Evolutionary conservation across 2,888 invertebrate genomes (phyloP).

Genomic region (Tetramorium bicarinatum): DNA sequence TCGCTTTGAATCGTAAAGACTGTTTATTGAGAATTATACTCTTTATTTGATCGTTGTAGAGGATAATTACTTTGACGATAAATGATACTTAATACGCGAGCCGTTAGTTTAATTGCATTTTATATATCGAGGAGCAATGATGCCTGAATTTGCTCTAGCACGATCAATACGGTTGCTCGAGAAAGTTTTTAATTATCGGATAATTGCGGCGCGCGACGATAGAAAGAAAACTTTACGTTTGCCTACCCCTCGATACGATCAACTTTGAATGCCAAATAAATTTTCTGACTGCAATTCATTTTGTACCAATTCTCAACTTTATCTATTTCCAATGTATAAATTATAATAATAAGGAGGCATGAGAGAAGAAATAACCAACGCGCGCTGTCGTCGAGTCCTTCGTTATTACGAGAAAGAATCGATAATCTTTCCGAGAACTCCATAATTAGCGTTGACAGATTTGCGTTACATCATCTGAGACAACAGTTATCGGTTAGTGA

Average conservation of each 20-base stretch:
- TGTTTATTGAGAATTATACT: slow-evolving; percentile 13
- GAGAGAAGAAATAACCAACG: background rate
- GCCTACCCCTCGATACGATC: background rate
- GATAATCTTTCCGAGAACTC: background rate
- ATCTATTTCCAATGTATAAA: slow-evolving; percentile 2
- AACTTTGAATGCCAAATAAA: slow-evolving; percentile 25
- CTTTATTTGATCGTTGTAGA: background rate
- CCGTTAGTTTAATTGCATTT: slow-evolving; percentile 30
- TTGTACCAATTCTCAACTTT: background rate
- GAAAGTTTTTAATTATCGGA: slow-evolving; percentile 53
- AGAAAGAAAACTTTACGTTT: slow-evolving; percentile 29
- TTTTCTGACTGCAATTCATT: slow-evolving; percentile 3
- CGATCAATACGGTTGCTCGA: slow-evolving; percentile 18
- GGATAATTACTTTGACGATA: slow-evolving; percentile 27
- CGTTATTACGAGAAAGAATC: background rate
- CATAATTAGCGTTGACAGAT: slow-evolving; percentile 26
- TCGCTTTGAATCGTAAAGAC: background rate
- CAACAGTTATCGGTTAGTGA: slow-evolving; percentile 62
- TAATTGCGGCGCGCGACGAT: slow-evolving; percentile 35
- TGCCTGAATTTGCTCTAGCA: slow-evolving; percentile 32
- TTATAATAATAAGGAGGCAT: slow-evolving; percentile 3
- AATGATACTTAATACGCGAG: slow-evolving; percentile 38
- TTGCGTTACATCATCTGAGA: slow-evolving; percentile 30
- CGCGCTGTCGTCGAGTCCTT: background rate
- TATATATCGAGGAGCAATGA: slow-evolving; percentile 34